Evolutionary conservation across 2,797 vertebrate species (phyloP), one percentile per base, ranked within the genome.

Genomic region (Rhincodon typus): DNA sequence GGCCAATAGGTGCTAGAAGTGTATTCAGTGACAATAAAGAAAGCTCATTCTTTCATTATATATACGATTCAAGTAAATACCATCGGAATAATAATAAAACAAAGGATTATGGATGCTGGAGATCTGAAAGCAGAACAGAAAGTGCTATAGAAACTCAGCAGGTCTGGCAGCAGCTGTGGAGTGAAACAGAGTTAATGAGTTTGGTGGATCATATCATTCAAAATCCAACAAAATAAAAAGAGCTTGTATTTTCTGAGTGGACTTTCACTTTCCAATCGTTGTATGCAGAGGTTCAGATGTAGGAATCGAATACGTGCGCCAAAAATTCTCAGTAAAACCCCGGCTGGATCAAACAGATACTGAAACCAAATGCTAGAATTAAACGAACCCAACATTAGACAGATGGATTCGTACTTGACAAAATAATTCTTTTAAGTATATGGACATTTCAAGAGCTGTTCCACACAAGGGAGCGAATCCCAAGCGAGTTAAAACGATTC

Each of bases 381-480:
- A 69, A 57, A 53, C 0, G 62, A 10, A 93, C n/a, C 42, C 90
- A 25, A 34, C 93, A 70, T 42, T 34, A 94, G 34, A 69, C n/a
- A 69, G n/a, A 19, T 67, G 25, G 38, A 27, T 46, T 70, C 53
- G 27, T 6, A 66, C 17, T 42, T 67, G 57, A 69, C 34, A 69
- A 67, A 69, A 93, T n/a, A 66, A 67, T 19, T 67, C 15, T 23
- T 50, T 46, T 7, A 7, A 46, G 19, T 23, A 84, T 23, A 38
- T 84, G 82, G 42, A 7, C 91, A n/a, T 94, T 94, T 94, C 67
- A 94, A 74, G 69, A 50, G 50, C 95, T 42, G n/a, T 62, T 53
- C 15, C 93, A 70, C 66, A 50, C 66, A 46, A 42, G 42, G 1
- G n/a, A 74, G 46, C 23, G 50, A 50, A 94, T 94, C 38, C 69